A percentile compares a stretch with the other conserved stretches of the same genome.
Evolutionary conservation across 1,140 invertebrate genomes (phyloP).

Genomic region (Drosophila chauvacae): DNA sequence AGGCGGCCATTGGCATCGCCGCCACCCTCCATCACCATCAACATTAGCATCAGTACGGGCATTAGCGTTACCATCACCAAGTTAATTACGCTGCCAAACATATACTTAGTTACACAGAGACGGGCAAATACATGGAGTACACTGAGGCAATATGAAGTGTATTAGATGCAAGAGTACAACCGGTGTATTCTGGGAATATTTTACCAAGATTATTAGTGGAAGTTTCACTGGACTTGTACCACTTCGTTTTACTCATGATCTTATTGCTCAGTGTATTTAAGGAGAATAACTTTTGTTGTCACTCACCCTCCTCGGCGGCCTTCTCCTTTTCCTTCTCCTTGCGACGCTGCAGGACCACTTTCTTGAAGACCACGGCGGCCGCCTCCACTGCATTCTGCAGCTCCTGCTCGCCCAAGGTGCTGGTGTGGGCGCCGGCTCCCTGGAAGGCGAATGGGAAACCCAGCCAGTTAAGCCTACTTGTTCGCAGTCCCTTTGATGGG

Average conservation of each 20-base stretch:
- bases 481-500: constrained; percentile 1
- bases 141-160: neutral
- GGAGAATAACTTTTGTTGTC: constrained; percentile 21
- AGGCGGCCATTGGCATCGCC: constrained; percentile 18
- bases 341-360: constrained; percentile 83
- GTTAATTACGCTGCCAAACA: constrained; percentile 50
- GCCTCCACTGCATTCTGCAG: constrained; percentile 85
- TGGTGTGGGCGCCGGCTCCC: constrained; percentile 60
- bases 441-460: constrained; percentile 1
- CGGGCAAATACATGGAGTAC: constrained; percentile 4
- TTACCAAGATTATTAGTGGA: neutral
- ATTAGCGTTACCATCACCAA: constrained; percentile 52
- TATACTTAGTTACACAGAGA: constrained; percentile 32
- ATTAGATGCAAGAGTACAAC: neutral
- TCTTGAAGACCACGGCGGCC: constrained; percentile 85
- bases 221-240: no score
- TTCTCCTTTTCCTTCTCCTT: constrained; percentile 77
- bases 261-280: constrained; percentile 8
- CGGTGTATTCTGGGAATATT: neutral
- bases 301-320: constrained; percentile 82
- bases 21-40: constrained; percentile 21
- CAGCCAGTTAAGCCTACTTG: constrained; percentile 32
- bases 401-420: constrained; percentile 87
- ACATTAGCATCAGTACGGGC: constrained; percentile 37
- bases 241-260: neutral